Evolutionary conservation across 1,140 invertebrate genomes (phyloP).

Genomic region (Lasaia peninsularis): DNA sequence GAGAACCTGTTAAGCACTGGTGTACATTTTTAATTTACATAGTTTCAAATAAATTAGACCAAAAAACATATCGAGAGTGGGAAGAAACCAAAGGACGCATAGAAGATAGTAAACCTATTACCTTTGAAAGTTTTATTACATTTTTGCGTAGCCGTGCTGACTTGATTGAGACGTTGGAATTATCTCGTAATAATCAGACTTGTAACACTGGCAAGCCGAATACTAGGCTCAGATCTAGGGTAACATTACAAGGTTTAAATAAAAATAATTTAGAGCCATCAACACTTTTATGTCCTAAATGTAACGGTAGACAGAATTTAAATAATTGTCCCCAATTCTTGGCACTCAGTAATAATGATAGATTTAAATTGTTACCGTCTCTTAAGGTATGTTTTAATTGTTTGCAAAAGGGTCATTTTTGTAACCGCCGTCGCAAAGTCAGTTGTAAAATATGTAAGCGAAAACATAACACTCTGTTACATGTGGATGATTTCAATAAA

Average conservation of each 20-base stretch:
- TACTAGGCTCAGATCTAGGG: background rate
- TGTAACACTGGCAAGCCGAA: background rate
- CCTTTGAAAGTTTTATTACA: conserved; percentile 19
- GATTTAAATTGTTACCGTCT: conserved; percentile 13
- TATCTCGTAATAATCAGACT: conserved; percentile 12
- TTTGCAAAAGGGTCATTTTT: conserved; percentile 29
- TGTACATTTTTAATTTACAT: conserved; percentile 29
- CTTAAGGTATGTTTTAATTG: conserved; percentile 32
- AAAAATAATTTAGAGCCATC: background rate
- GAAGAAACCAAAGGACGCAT: conserved; percentile 16
- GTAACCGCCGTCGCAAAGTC: conserved; percentile 28
- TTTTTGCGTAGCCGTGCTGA: conserved; percentile 28
- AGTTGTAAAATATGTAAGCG: conserved; percentile 34
- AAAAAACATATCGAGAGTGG: conserved; percentile 28
- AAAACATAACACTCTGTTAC: conserved; percentile 30
- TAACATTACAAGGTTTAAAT: background rate
- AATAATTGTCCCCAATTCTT: conserved; percentile 31
- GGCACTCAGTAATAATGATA: conserved; percentile 21
- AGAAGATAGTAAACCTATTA: conserved; percentile 14
- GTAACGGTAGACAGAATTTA: conserved; percentile 27
- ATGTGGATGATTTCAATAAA: conserved; percentile 15
- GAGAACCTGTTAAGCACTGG: conserved; percentile 26
- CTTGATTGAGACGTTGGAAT: conserved; percentile 26
- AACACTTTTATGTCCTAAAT: conserved; percentile 20
- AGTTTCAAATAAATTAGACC: conserved; percentile 27